Evolutionary conservation across 2,888 invertebrate genomes (phyloP).

Genomic region (Trichacis sp.): DNA sequence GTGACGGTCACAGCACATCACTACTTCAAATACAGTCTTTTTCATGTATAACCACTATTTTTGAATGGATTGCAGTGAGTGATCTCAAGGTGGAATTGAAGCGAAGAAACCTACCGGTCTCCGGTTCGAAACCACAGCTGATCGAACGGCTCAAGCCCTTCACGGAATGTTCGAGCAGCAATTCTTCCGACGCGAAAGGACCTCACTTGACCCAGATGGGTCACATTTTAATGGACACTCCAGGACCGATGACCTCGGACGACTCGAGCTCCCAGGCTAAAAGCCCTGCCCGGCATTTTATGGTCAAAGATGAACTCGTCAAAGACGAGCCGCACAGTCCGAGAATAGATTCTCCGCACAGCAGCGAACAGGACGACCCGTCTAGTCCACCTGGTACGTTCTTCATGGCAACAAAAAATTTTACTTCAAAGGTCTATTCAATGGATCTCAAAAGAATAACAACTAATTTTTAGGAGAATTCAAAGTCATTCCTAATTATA

Average conservation of each 20-base stretch:
- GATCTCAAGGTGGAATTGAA: slow-evolving; percentile 95
- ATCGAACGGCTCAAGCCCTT: slow-evolving; percentile 90
- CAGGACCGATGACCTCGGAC: slow-evolving; percentile 62
- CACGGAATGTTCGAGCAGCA: slow-evolving; percentile 65
- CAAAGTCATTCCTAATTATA: too few species aligned
- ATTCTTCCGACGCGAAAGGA: slow-evolving; percentile 59
- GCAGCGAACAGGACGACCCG: slow-evolving; percentile 69
- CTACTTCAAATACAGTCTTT: too few species aligned
- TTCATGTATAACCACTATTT: too few species aligned
- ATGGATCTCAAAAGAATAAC: too few species aligned
- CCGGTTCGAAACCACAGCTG: slow-evolving; percentile 94
- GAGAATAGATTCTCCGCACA: slow-evolving; percentile 62
- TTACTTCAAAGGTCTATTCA: too few species aligned
- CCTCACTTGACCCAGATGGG: slow-evolving; percentile 67
- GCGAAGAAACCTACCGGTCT: slow-evolving; percentile 92
- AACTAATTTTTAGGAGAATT: too few species aligned
- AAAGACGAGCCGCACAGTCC: slow-evolving; percentile 66
- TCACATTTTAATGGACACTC: slow-evolving; percentile 69
- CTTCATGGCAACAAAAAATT: background rate
- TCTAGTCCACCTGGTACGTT: slow-evolving; percentile 68
- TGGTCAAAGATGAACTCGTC: slow-evolving; percentile 32
- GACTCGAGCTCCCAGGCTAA: slow-evolving; percentile 63
- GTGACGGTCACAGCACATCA: too few species aligned
- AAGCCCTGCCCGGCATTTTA: slow-evolving; percentile 54
- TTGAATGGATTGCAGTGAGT: slow-evolving; percentile 74